Conservation (phyloP, 1,140 invertebrate species). For the Drosophila littoralis region DNA sequence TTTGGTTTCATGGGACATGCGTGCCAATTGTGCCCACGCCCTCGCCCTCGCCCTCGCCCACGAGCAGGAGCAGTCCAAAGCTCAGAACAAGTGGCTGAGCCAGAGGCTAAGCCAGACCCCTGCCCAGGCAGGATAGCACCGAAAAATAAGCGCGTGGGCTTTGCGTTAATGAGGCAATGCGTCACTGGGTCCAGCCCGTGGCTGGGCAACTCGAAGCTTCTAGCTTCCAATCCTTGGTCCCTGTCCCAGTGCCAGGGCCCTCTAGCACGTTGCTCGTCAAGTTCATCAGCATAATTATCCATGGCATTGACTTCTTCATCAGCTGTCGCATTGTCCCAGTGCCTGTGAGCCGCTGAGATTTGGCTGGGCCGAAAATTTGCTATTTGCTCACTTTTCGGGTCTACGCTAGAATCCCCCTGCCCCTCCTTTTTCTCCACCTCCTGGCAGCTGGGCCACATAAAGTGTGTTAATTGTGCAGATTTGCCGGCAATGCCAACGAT, state of each 20-base stretch:
- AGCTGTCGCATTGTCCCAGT: slow-evolving; percentile 60
- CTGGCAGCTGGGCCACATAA: slow-evolving; percentile 53
- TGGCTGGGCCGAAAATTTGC: slow-evolving; percentile 23
- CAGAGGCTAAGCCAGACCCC: background rate
- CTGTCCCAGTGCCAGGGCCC: background rate
- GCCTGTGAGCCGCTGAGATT: slow-evolving; percentile 36
- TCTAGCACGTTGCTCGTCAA: slow-evolving; percentile 42
- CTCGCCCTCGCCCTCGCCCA: background rate
- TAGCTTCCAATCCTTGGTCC: background rate
- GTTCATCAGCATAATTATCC: slow-evolving; percentile 79
- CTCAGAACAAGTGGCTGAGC: no score
- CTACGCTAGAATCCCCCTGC: background rate
- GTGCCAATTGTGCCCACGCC: slow-evolving; percentile 54
- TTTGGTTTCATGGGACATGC: slow-evolving; percentile 65
- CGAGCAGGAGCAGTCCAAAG: background rate
- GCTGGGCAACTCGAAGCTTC: background rate
- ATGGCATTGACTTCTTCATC: slow-evolving; percentile 77
- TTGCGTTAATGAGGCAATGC: slow-evolving; percentile 80
- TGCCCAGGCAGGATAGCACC: background rate
- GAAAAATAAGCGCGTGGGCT: slow-evolving; percentile 63
- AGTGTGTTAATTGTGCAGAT: slow-evolving; percentile 79
- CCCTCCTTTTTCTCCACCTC: no score
- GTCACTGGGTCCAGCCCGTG: slow-evolving; percentile 53
- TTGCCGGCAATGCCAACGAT: slow-evolving; percentile 55
- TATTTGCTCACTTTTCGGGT: slow-evolving; percentile 8